Conservation (phyloP, 2,888 invertebrate species). For the Belgica antarctica region DNA sequence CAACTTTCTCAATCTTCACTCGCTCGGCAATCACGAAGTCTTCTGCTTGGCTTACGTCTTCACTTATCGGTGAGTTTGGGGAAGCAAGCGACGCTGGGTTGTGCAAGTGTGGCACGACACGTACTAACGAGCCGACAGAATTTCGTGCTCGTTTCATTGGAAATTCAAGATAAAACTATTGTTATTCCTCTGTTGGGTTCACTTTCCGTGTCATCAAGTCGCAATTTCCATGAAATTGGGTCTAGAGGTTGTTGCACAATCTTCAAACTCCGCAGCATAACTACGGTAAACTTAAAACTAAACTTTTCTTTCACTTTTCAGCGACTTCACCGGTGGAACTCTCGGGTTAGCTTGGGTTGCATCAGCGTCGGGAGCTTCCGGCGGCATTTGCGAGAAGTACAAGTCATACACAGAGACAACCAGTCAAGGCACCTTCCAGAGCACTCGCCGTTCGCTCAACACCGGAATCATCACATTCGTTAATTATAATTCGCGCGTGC, state of each 20-base stretch:
- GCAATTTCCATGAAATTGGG: too few relatives aligned
- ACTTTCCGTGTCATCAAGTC: too few relatives aligned
- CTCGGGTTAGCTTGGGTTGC: conserved; percentile 99
- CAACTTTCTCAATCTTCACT: conserved; percentile 97
- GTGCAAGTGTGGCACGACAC: neutral
- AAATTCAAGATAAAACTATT: too few relatives aligned
- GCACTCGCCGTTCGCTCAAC: conserved; percentile 90
- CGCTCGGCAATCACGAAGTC: conserved; percentile 93
- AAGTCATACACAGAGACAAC: conserved; percentile 96
- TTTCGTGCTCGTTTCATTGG: too few relatives aligned
- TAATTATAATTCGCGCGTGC: conserved; percentile 95
- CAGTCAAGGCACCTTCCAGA: conserved; percentile 83
- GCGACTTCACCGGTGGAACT: conserved; percentile 97
- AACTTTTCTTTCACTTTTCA: too few relatives aligned
- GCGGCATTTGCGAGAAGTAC: conserved; percentile 97
- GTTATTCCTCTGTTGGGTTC: too few relatives aligned
- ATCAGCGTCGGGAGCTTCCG: conserved; percentile 93
- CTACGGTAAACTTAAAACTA: too few relatives aligned
- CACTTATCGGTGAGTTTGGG: conserved; percentile 65
- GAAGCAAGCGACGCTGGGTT: neutral
- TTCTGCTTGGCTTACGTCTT: conserved; percentile 99
- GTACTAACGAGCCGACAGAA: too few relatives aligned
- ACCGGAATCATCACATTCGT: conserved; percentile 99
- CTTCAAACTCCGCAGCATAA: too few relatives aligned
- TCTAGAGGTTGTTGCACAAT: too few relatives aligned